Base-by-base conservation (phyloP, 2,113 vertebrate genomes). In the Triplophysa siluroides region DNA sequence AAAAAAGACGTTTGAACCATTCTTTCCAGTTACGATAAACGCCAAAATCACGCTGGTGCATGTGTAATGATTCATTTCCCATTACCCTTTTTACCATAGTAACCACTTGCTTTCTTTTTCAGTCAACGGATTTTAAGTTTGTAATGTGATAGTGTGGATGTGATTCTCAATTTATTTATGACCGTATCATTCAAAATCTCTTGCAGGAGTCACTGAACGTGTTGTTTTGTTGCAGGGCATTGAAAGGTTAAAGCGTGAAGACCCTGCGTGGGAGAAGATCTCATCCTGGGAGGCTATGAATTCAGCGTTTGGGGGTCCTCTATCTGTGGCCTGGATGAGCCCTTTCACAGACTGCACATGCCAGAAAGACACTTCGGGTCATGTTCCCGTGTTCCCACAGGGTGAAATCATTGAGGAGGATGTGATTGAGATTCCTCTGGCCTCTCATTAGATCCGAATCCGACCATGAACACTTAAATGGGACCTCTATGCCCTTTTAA, bases 211-310 rank as follows among this genome's bases (percentile, higher is more conserved):
- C 54, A 81, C 66, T 23, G 10, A 19, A 0, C 29, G 2, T 81
- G 13, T 8, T 58, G 6, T 64, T 87, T 16, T 83, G 84, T 89
- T 85, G n/a, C 91, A 99, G 97, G 95, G 94, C 45, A 98, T 99
- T 2, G 96, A 98, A 83, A 94, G 95, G 60, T 93, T 99, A 76
- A 96, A 99, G 81, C 92, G 95, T 1, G 93, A 98, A 88, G 88
- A 91, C 2, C 94, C 93, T 4, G 94, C 89, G 11, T 94, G 96
- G 95, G 91, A 91, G 86, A 95, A 84, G 88, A 84, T 67, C 11
- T 79, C 90, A 0, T 91, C 92, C 84, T 95, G 96, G 94, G 91
- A 93, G 81, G 91, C 92, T 6, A 90, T 96, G 90, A 89, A 93
- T 83, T 82, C 88, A 79, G 93, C 95, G 0, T 98, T 96, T 0